Evolutionary conservation across 2,888 invertebrate species (phyloP), one percentile per base, ranked within the genome.

Genomic region (Hylaea fasciaria): DNA sequence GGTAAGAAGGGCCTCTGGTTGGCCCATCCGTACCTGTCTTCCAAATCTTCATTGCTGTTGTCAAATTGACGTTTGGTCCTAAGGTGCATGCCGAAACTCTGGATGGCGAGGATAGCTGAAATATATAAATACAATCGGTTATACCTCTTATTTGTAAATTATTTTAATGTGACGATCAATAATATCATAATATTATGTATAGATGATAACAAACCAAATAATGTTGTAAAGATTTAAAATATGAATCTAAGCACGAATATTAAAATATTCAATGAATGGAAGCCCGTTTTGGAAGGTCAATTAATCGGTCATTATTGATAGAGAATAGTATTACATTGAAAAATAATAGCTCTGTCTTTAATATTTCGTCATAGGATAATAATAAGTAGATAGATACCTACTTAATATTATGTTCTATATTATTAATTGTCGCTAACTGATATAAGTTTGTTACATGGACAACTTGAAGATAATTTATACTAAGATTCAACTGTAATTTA

Each of bases 1-100:
- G 66, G 22, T n/a, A 49, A 37, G 17, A 11, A 3, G 37, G 59
- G 68, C 28, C 70, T 22, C 22, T 22, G 22, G 22, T 22, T 65
- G 35, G 71, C 66, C 71, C 69, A 78, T 10, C 80, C 85, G 28
- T 88, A 89, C 62, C 85, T 83, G 52, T 89, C 87, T 3, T 89
- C 89, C 52, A 89, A 66, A 12, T 74, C 65, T 0, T 76, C 73
- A 1, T 70, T 70, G 12, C 51, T 52, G 28, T 3, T 35, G 2
- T 51, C 56, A 2, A 71, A 48, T 62, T 89, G 85, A 2, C 80
- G 77, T 57, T 74, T 80, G 28, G 76, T 70, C 56, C 85, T 79
- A 14, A 80, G 62, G 57, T 66, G 69, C 72, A 77, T 72, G 14
- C 78, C 77, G 32, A 79, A 55, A 0, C 73, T 76, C 40, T 71